These are phyloP conservation scores for Hydractinia echinata DNA, from an alignment of 30 jellyfish, hydroid and myxozoan genomes.

Conservation along the genomic window DNA sequence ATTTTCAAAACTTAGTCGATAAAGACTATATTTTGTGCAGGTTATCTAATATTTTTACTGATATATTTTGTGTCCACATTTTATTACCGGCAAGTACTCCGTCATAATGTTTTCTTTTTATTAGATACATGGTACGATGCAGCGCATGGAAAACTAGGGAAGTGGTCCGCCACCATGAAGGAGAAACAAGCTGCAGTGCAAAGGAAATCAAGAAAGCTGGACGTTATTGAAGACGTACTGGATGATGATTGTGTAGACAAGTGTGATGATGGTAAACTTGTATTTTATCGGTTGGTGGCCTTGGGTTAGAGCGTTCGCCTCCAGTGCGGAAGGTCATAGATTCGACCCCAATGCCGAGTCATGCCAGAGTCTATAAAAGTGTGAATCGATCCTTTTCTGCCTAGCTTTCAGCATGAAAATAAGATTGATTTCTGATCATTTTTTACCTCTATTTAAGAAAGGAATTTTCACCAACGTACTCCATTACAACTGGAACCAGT, in stretches of 20 bases:
- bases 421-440: neutral
- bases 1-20: too few relatives aligned
- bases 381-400: too few relatives aligned
- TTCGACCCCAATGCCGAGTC: neutral
- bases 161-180: constrained; percentile 45
- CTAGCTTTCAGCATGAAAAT: too few relatives aligned
- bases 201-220: constrained; percentile 44
- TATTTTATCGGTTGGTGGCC: neutral
- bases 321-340: neutral
- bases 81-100: too few relatives aligned
- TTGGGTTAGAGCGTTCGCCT: too few relatives aligned
- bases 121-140: constrained; percentile 23
- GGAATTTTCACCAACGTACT: too few relatives aligned
- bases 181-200: constrained; percentile 46
- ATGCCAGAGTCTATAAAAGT: neutral
- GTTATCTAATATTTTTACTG: too few relatives aligned
- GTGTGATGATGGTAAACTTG: constrained; percentile 53
- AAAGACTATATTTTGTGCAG: too few relatives aligned
- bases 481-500: too few relatives aligned
- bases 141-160: constrained; percentile 30
- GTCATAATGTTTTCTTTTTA: neutral
- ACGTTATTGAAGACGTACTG: constrained; percentile 39
- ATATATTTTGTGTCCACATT: too few relatives aligned
- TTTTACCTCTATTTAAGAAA: too few relatives aligned
- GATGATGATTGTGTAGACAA: constrained; percentile 53